Evolutionary conservation across 2,797 vertebrate species (phyloP), one percentile per base, ranked within the genome.

Genomic region (Distichodus sexfasciatus): DNA sequence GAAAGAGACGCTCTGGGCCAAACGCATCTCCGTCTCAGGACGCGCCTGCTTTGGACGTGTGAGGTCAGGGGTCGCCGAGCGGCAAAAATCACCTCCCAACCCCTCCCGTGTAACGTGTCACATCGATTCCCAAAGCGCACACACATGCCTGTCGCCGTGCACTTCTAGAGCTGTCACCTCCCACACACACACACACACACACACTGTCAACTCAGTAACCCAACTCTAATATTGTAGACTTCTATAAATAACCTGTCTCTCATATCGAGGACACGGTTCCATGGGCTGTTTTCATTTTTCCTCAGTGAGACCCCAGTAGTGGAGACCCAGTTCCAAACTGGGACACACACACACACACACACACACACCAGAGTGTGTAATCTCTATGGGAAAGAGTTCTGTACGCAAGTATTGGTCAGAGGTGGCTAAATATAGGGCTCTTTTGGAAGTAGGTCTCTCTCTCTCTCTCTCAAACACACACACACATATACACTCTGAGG

Each of bases 81-180:
- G 79, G 62, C 63, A 63, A 77, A 29, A 66, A 82, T 83, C 82
- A 82, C 76, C 76, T 62, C 50, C 8, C 24, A n/a, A 36, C 21
- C 53, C 76, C 40, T 65, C 53, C 53, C 48, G 60, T 31, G 40
- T 69, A 19, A 43, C 1, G 0, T 63, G 71, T 74, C 76, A 71
- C 68, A 59, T 55, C 50, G 57, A 71, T 77, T 77, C 53, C 9
- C 36, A 66, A 54, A 63, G 44, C 60, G 24, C 53, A 38, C 38
- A 50, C 55, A 59, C 12, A 78, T 29, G 59, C 33, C 71, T 74
- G 63, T 71, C 64, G 38, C 46, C 23, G 47, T 38, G 35, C 31
- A 43, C 57, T 51, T 61, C 54, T 58, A 14, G 38, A 66, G 62
- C 55, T 66, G 61, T 70, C 71, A 77, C 47, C 69, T 59, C 61